phyloP scores from a whole-genome alignment of 2,797 vertebrate genomes.

The Thaleichthys pacificus region DNA sequence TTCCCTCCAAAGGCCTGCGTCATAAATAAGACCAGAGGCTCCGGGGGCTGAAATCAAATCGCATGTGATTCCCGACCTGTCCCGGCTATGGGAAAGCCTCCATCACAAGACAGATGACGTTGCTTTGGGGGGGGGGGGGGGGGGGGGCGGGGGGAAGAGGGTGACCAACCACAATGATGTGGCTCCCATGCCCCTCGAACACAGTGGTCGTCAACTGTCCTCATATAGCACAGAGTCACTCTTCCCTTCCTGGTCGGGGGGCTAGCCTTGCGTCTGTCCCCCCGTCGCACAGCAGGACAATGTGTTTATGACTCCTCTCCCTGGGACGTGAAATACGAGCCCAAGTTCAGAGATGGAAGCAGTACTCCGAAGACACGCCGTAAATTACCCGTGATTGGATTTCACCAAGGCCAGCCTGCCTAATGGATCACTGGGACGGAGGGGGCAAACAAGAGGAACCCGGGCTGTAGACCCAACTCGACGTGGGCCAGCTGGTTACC shows the following conservation, averaged over 20 bases:
- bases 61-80: constrained; percentile 34
- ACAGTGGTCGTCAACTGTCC: background rate
- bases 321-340: constrained; percentile 64
- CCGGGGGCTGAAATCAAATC: constrained; percentile 49
- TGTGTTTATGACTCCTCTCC: constrained; percentile 57
- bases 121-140: constrained; percentile 29
- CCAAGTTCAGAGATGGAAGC: constrained; percentile 39
- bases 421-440: constrained; percentile 55
- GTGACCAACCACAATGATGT: constrained; percentile 23
- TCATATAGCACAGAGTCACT: background rate
- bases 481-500: constrained; percentile 16
- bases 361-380: constrained; percentile 59
- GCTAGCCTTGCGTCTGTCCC: constrained; percentile 22
- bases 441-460: constrained; percentile 15
- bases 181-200: constrained; percentile 12
- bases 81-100: constrained; percentile 27
- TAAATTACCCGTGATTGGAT: constrained; percentile 73
- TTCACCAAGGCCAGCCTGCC: constrained; percentile 62
- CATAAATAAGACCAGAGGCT: constrained; percentile 40
- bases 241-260: constrained; percentile 13
- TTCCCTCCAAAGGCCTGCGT: constrained; percentile 31
- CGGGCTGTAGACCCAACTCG: constrained; percentile 17
- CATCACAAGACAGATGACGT: constrained; percentile 36
- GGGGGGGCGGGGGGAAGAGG: no score
- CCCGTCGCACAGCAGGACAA: constrained; percentile 26